Base-by-base conservation (phyloP, 1,140 invertebrate species). In the Gryon sp. region DNA sequence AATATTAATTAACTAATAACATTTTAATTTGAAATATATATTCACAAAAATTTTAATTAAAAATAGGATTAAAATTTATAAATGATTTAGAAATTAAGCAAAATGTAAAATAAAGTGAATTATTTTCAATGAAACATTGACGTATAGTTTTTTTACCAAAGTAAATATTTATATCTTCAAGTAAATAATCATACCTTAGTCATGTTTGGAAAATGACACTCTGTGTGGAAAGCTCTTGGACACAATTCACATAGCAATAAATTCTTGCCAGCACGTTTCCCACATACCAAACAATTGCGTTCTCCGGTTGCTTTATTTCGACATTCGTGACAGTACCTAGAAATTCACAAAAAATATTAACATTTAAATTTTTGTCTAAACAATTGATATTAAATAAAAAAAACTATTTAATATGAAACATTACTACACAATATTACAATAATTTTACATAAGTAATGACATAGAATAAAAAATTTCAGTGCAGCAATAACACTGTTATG, bases 301-400 rank as follows among this genome's bases (percentile, higher is more conserved):
- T 96, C 94, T 34, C 95, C 95, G 34, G 95, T 95, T 30, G 96
- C 97, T 90, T 98, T 98, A 85, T 98, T 98, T 86, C 98, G 93
- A 89, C 98, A 99, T 86, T 98, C 97, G 91, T 94, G 97, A 89
- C 97, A 99, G 86, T 95, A 96, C 94, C 94, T 96, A 78, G 3
- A 12, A 52, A 8, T 59, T 43, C 12, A 11, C 18, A 11, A 7
- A 15, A 38, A 36, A n/a, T n/a, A n/a, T n/a, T n/a, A n/a, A n/a
- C n/a, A n/a, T n/a, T n/a, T n/a, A n/a, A n/a, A n/a, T n/a, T n/a
- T n/a, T n/a, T n/a, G n/a, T n/a, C n/a, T n/a, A n/a, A n/a, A n/a
- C n/a, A n/a, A n/a, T n/a, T n/a, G 11, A 68, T n/a, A 20, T 9
- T n/a, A 18, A 36, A 41, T 15, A 2, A 8, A 52, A 24, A 55